Percentiles rank a stretch among this genome's conserved stretches.
Conservation (phyloP, 2,113 vertebrate genomes). For the Microcebus griseorufus region DNA sequence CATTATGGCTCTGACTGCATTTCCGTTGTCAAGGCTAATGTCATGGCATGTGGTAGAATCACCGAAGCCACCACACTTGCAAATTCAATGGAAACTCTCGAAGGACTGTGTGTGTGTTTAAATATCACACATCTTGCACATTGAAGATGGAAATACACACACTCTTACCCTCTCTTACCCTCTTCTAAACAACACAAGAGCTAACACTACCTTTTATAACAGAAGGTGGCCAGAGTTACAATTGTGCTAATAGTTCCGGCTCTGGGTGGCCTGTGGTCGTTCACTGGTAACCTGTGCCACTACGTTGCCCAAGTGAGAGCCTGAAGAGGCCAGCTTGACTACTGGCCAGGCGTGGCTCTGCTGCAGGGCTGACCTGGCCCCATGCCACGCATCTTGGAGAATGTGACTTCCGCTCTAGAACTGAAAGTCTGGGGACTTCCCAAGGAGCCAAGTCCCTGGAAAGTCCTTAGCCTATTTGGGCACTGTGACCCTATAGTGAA, state of each 20-base stretch:
- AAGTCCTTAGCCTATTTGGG: neutral
- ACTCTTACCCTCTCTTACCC: too few relatives aligned
- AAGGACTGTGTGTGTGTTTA: neutral
- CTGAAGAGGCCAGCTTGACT: neutral
- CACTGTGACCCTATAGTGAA: accelerated
- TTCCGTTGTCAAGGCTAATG: neutral
- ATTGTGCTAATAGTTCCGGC: neutral
- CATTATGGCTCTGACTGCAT: neutral
- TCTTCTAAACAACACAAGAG: neutral
- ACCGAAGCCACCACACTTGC: neutral
- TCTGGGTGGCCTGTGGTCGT: neutral
- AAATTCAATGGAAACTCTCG: neutral
- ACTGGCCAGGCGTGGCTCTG: neutral
- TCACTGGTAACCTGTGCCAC: neutral
- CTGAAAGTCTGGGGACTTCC: neutral
- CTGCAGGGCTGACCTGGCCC: neutral
- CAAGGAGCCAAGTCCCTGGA: neutral
- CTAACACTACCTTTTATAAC: neutral
- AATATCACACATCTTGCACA: neutral
- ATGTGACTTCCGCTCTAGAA: neutral
- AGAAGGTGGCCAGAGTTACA: neutral
- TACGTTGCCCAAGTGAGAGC: accelerated
- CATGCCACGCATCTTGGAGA: accelerated
- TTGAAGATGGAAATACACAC: neutral
- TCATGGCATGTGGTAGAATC: neutral